These are phyloP conservation scores for Oreonectes daqikongensis DNA, from an alignment of 2,797 vertebrate species.

Conservation along the genomic window DNA sequence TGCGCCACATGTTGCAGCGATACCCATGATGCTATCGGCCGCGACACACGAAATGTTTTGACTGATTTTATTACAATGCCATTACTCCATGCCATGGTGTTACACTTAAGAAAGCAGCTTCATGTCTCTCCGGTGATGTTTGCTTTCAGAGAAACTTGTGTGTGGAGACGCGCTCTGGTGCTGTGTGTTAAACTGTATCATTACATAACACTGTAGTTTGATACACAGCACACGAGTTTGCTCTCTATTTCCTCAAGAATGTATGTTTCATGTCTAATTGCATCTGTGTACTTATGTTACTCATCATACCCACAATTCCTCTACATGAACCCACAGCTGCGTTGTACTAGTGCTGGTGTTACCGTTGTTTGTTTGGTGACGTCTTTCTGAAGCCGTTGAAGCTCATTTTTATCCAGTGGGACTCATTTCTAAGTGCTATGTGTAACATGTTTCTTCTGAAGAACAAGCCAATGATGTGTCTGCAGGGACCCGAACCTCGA, in stretches of 20 bases:
- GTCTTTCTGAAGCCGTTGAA: conserved; percentile 54
- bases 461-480: conserved; percentile 34
- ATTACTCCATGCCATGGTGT: not conserved
- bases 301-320: not conserved
- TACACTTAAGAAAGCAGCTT: not conserved
- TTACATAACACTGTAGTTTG: conserved; percentile 75
- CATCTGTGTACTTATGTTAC: not conserved
- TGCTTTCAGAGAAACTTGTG: not conserved
- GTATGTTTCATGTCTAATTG: not conserved
- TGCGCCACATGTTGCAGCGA: too few relatives aligned
- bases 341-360: conserved; percentile 27
- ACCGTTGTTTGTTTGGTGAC: conserved; percentile 49
- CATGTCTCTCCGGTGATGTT: not conserved
- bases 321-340: not conserved
- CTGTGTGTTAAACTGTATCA: conserved; percentile 81
- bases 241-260: conserved; percentile 53
- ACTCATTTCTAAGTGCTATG: conserved; percentile 69
- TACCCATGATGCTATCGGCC: too few relatives aligned
- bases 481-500: conserved; percentile 57
- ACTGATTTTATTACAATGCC: not conserved
- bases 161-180: conserved; percentile 74
- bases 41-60: not conserved
- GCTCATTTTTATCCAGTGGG: conserved; percentile 66
- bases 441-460: conserved; percentile 57
- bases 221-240: conserved; percentile 79